Percentiles rank a stretch among this genome's conserved stretches.
These are phyloP conservation scores for Blennius ocellaris DNA, from an alignment of 2,113 vertebrate species.

Conservation along the genomic window DNA sequence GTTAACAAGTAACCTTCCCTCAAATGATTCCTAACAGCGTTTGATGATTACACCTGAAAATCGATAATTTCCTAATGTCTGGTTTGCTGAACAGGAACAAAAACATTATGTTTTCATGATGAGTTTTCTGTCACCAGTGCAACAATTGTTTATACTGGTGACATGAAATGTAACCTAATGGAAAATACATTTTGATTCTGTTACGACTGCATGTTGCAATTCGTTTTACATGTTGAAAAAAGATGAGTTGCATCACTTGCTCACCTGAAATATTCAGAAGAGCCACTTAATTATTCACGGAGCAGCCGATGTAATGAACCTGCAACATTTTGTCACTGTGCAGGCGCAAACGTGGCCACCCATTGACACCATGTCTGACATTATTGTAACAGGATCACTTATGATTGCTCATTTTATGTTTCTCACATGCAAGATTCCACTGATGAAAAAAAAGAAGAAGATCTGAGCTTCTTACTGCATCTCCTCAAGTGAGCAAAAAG, in stretches of 20 bases:
- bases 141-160: too few species aligned
- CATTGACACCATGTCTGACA: background rate
- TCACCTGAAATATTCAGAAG: constrained; percentile 2
- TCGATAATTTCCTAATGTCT: background rate
- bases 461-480: background rate
- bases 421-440: too few species aligned
- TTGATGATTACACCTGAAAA: background rate
- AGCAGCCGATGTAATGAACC: constrained; percentile 3
- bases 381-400: constrained; percentile 1
- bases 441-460: background rate
- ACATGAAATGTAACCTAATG: too few species aligned
- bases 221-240: background rate
- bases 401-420: background rate
- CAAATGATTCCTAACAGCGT: background rate
- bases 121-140: too few species aligned
- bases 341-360: background rate
- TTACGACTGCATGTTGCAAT: too few species aligned
- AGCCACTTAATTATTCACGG: constrained; percentile 8
- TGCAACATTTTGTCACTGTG: background rate
- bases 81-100: too few species aligned
- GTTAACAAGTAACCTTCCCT: too few species aligned
- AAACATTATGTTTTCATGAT: too few species aligned
- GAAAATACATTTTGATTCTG: too few species aligned
- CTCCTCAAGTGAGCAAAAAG: too few species aligned
- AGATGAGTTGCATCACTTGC: background rate